Evolutionary conservation across 2,888 invertebrate species (phyloP), one percentile per base, ranked within the genome.

Genomic region (Cheilosia variabilis): DNA sequence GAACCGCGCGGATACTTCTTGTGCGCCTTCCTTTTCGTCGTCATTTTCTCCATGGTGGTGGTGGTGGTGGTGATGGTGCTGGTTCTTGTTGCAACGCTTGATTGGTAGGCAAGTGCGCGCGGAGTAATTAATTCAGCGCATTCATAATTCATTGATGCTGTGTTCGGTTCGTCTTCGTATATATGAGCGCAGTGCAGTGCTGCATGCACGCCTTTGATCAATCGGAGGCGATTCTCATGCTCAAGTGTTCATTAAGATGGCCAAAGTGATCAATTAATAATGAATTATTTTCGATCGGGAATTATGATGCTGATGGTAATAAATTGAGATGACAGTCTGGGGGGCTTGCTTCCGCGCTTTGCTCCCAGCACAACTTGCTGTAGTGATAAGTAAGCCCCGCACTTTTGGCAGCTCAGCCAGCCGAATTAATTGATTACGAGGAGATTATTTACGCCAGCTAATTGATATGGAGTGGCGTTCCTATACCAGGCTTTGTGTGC

Each of bases 221-320:
- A 80, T 84, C 84, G 84, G 75, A 80, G 75, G 80, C 79, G 84
- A 84, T 84, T 80, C 75, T 47, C 69, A 80, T 80, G 75, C 75
- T 80, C 84, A 75, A 84, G 69, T 84, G 84, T 75, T 84, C 84
- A 84, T 84, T 75, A 84, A 53, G 80, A 71, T 57, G 69, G 60
- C 71, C 71, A 76, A 81, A 81, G 72, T 86, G 86, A 81, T 86
- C 81, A 76, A 81, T 81, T 86, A 86, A 80, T 86, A 81, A 86
- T 86, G 71, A 81, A 76, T 76, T 81, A 72, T 86, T 86, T 76
- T 86, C 50, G 81, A 86, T 86, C 76, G 76, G 62, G 72, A 86
- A 68, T 81, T 81, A 80, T 86, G 86, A 76, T 81, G 75, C 73
- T 80, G 75, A 84, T 80, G 80, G 75, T 84, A 71, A 84, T 80